Evolutionary conservation across 2,797 vertebrate species (phyloP), one percentile per base, ranked within the genome.

Genomic region (Sebastes iracundus): DNA sequence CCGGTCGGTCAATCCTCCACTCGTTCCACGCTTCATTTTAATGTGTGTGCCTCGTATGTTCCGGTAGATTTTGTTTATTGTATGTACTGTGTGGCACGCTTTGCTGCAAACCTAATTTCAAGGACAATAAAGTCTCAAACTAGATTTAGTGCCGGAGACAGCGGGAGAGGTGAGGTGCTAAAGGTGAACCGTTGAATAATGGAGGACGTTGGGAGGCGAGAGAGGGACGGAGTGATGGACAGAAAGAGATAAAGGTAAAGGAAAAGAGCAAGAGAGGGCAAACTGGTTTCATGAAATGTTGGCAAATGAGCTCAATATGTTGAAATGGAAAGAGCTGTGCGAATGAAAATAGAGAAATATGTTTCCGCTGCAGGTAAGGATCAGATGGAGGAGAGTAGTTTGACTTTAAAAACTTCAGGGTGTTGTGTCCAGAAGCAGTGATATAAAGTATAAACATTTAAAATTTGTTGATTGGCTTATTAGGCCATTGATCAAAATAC

Each of bases 181-280:
- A 93, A 93, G 92, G 94, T 94, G 91, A 91, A 81, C 12, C 49
- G 78, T 25, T 83, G 79, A 81, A 87, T 86, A 90, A 84, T 87
- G 83, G 74, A 90, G 11, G 59, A 79, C 66, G 58, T 32, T 12
- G n/a, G 49, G 75, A 76, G 59, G 58, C 2, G 25, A 22, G 60
- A 23, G 77, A 75, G 11, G 13, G 76, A 88, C 38, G 72, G 63
- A 75, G 75, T 58, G 86, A 88, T 60, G 56, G 83, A 75, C 75
- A 58, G 82, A 56, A 2, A 14, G 71, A 72, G 76, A 76, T 59
- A 49, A 79, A 86, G 59, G 69, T 28, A 5, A 62, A 18, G 32
- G 35, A 30, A 2, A 56, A 56, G 73, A 74, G 77, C 27, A 11
- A 14, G 4, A 4, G 35, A 64, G 38, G 65, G 14, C 49, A 38